phyloP scores from a whole-genome alignment of 2,888 invertebrate genomes.

The Meganola albula region DNA sequence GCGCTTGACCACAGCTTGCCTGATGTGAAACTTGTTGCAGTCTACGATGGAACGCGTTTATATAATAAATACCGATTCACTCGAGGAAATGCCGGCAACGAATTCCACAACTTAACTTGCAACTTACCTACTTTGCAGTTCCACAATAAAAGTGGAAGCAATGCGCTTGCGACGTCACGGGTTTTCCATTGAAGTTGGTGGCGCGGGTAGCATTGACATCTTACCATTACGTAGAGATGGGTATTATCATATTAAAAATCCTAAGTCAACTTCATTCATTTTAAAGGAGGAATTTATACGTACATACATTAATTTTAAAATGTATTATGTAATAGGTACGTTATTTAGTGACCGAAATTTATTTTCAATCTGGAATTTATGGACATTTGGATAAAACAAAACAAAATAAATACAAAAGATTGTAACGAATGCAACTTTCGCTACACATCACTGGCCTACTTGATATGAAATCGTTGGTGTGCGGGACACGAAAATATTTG shows the following conservation, averaged over 20 bases:
- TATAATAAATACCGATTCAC: too few relatives aligned
- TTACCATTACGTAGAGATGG: neutral
- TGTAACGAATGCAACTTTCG: neutral
- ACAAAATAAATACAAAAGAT: neutral
- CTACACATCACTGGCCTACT: neutral
- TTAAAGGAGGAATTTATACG: neutral
- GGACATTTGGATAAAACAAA: neutral
- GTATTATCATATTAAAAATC: neutral
- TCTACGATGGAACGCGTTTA: too few relatives aligned
- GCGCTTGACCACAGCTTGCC: too few relatives aligned
- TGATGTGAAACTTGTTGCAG: too few relatives aligned
- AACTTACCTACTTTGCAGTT: too few relatives aligned
- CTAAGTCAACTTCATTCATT: conserved; percentile 1
- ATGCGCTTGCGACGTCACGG: neutral
- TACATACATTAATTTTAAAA: neutral
- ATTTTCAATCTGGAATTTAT: too few relatives aligned
- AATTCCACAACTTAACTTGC: too few relatives aligned
- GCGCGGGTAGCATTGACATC: neutral
- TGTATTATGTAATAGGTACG: neutral
- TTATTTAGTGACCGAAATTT: neutral
- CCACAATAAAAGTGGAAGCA: neutral
- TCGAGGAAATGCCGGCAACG: too few relatives aligned
- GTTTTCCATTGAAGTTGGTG: neutral
- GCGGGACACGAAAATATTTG: neutral
- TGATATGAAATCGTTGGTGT: neutral